phyloP scores from a whole-genome alignment of 2,797 vertebrate genomes.

The Helostoma temminkii region DNA sequence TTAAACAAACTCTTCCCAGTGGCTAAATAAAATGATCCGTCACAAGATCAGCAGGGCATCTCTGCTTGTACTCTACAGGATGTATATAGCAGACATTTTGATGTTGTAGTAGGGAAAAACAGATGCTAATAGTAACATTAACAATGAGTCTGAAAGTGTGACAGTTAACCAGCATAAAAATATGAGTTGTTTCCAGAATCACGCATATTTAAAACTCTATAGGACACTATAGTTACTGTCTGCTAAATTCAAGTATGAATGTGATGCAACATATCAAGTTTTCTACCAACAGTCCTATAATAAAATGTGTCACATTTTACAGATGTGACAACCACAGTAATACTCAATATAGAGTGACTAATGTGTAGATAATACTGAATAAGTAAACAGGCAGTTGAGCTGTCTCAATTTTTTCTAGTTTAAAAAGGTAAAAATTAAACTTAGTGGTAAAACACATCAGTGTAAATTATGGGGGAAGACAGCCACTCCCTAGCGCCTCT shows the following conservation, averaged over 20 bases:
- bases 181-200: not conserved
- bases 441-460: not conserved
- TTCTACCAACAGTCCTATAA: slow-evolving; percentile 5
- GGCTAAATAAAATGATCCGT: not conserved
- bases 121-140: not conserved
- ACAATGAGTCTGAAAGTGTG: not conserved
- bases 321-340: not conserved
- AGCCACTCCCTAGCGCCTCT: slow-evolving; percentile 39
- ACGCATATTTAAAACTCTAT: no score
- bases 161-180: not conserved
- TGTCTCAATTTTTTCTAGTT: no score
- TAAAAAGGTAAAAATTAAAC: no score
- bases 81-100: not conserved
- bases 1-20: no score
- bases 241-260: not conserved
- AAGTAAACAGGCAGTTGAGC: not conserved
- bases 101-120: not conserved
- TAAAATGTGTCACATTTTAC: slow-evolving; percentile 3
- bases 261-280: not conserved
- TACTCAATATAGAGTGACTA: not conserved
- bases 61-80: not conserved
- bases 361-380: not conserved
- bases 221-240: not conserved
- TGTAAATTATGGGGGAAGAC: slow-evolving; percentile 13
- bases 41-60: not conserved